Evolutionary conservation across 2,888 invertebrate species (phyloP).

Genomic region (Sceliomorpha sp.): DNA sequence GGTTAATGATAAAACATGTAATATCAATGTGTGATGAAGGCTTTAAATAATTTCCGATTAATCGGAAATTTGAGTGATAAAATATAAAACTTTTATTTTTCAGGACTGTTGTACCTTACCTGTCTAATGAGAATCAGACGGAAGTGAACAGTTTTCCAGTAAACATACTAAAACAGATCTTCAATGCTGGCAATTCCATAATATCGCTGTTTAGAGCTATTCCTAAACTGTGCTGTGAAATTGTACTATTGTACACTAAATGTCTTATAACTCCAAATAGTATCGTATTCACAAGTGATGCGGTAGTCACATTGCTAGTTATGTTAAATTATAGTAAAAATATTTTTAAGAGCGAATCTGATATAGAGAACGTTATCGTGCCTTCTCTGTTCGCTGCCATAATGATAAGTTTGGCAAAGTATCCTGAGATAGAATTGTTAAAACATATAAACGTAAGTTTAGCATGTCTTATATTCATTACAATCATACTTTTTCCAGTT

Average conservation of each 20-base stretch:
- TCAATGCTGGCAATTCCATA: slow-evolving; percentile 46
- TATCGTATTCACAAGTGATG: slow-evolving; percentile 52
- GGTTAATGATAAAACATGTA: too few relatives aligned
- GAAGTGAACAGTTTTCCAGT: slow-evolving; percentile 32
- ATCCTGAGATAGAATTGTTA: slow-evolving; percentile 35
- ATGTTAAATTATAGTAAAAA: slow-evolving; percentile 54
- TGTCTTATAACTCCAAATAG: slow-evolving; percentile 52
- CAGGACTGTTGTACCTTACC: slow-evolving; percentile 37
- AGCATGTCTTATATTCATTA: too few relatives aligned
- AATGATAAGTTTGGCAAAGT: slow-evolving; percentile 55
- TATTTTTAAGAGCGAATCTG: slow-evolving; percentile 52
- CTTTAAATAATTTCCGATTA: slow-evolving; percentile 30
- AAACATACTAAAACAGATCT: slow-evolving; percentile 55
- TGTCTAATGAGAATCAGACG: too few relatives aligned
- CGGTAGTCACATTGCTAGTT: slow-evolving; percentile 45
- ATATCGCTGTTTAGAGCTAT: slow-evolving; percentile 43
- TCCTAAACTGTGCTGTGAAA: slow-evolving; percentile 60
- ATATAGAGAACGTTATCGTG: slow-evolving; percentile 47
- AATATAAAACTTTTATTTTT: slow-evolving; percentile 37
- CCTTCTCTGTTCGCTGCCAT: slow-evolving; percentile 57
- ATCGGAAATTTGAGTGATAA: slow-evolving; percentile 49
- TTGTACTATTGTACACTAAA: slow-evolving; percentile 58
- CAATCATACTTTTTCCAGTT: not conserved
- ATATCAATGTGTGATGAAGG: too few relatives aligned
- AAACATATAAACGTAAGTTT: slow-evolving; percentile 59